phyloP scores from a whole-genome alignment of 2,797 vertebrate species.

The Bovichtus variegatus region DNA sequence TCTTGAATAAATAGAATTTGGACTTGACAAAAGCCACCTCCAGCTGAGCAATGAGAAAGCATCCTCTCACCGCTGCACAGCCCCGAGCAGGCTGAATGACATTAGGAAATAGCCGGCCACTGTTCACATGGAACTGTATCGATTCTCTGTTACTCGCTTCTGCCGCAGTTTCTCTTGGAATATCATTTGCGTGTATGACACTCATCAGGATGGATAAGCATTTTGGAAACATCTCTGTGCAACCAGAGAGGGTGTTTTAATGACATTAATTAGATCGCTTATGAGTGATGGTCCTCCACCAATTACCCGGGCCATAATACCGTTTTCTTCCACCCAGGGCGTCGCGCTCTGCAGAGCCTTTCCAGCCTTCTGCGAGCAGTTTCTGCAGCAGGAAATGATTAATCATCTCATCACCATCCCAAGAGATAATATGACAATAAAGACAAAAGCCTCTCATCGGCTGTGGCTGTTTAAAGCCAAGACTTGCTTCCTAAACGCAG shows the following conservation, averaged over 20 bases:
- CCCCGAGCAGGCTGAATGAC: slow-evolving; percentile 59
- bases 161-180: slow-evolving; percentile 47
- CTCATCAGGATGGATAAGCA: slow-evolving; percentile 71
- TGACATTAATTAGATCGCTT: slow-evolving; percentile 79
- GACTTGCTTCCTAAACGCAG: slow-evolving; percentile 56
- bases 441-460: slow-evolving; percentile 75
- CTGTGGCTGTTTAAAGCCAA: slow-evolving; percentile 67
- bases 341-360: slow-evolving; percentile 41
- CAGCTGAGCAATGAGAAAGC: slow-evolving; percentile 81
- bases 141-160: slow-evolving; percentile 48
- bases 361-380: slow-evolving; percentile 45
- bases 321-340: slow-evolving; percentile 69
- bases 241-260: slow-evolving; percentile 69
- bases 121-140: slow-evolving; percentile 52
- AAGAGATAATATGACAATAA: slow-evolving; percentile 76
- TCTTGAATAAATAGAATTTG: slow-evolving; percentile 84
- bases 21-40: slow-evolving; percentile 80
- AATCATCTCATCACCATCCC: slow-evolving; percentile 76
- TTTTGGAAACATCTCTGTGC: slow-evolving; percentile 52
- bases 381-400: slow-evolving; percentile 71
- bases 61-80: slow-evolving; percentile 63
- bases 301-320: slow-evolving; percentile 81
- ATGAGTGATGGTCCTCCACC: slow-evolving; percentile 81
- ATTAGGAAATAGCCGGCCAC: slow-evolving; percentile 63
- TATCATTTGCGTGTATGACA: slow-evolving; percentile 55